Base-by-base conservation (phyloP, 2,113 vertebrate species). In the Larimichthys crocea region DNA sequence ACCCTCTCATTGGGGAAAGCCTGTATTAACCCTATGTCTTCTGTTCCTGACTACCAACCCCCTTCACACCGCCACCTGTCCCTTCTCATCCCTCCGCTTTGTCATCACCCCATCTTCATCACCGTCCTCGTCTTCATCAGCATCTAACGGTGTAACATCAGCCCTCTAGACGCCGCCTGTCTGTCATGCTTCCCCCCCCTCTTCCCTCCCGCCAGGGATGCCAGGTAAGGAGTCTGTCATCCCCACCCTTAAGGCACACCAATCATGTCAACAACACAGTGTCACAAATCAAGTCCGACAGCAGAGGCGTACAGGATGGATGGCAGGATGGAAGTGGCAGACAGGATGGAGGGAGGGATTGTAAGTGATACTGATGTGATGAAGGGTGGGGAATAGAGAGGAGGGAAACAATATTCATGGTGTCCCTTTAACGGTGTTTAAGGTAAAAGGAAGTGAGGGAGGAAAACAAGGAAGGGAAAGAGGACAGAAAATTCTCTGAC, bases 171-270 rank as follows among this genome's bases (percentile, higher is more conserved):
- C 79, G 79, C 78, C 52, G 64, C 76, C 89, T 92, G 91, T 93
- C 90, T 92, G 66, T 92, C 93, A 89, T 73, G 44, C 61, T 67
- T 68, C n/a, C 74, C 78, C 48, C 49, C 16, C 50, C n/a, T 10
- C n/a, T 53, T 70, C 55, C 24, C n/a, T 53, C 73, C 55, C 24
- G 8, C 65, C 71, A 24, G 55, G 42, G 76, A 52, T 22, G n/a
- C 65, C 87, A 95, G 95, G 95, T 96, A 95, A 94, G 95, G 71
- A 91, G 82, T 79, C 80, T 67, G 81, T 84, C 86, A 79, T 82
- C 50, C 56, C 60, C 56, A 71, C 60, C 82, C 86, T 74, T 63
- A 57, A 87, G 57, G 79, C 73, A 89, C 76, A 76, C 73, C 86
- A 77, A 49, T 89, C 84, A 87, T 81, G 80, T 83, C 86, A 82